Evolutionary conservation across 2,888 invertebrate species (phyloP), one percentile per base, ranked within the genome.

Genomic region (Epinotia demarniana): DNA sequence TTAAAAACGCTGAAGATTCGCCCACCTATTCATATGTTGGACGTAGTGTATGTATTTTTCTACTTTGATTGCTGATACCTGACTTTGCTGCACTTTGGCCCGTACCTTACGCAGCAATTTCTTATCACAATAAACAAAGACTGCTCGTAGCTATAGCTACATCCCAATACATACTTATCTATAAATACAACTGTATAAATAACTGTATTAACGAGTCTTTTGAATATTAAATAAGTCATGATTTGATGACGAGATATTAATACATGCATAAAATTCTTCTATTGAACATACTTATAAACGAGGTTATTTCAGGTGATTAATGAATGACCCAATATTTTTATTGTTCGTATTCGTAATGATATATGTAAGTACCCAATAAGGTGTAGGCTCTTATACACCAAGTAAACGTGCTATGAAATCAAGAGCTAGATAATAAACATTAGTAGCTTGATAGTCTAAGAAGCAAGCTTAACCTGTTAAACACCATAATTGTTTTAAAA

Each of bases 201-300:
- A 69, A 57, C 61, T 43, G 74, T 69, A 62, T 69, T 63, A 49
- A 74, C 12, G 63, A 69, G 46, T 19, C 57, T 69, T 19, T 11
- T 69, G 69, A 69, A 74, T 74, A 69, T 57, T 68, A 74, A 74
- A 60, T 46, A 69, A 63, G 69, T 58, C 39, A 60, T 43, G 53
- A 61, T 61, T 46, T 60, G 39, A 55, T 72, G 64, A 66, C 72
- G 58, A 33, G 66, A 13, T 57, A 46, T 72, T 72, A 19, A 66
- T 46, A 55, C 39, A 67, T 57, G 39, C 67, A 67, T 67, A 55
- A 55, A 66, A 66, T 53, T 33, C 18, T 53, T 66, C 66, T 23
- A 16, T 61, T 39, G n/a, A 61, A 18, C 39, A 27, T 27, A 18
- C 13, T 68, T 19, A 13, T 68, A 68, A 23, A 4, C 39, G 39